Evolutionary conservation across 2,797 vertebrate species (phyloP).

Genomic region (Buphagus erythrorhynchus): DNA sequence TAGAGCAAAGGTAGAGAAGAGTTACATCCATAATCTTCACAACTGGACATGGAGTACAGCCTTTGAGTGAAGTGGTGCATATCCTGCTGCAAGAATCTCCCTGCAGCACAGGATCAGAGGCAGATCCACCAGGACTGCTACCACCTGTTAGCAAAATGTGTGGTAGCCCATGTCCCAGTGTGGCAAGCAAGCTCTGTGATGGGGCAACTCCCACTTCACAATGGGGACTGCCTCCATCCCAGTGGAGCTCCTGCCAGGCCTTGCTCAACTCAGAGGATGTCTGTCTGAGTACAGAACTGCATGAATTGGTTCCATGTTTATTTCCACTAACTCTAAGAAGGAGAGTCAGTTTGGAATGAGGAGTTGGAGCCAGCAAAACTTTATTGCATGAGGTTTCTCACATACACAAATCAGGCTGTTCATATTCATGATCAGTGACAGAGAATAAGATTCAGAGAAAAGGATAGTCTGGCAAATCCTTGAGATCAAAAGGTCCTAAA

Average conservation of each 20-base stretch:
- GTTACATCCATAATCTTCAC: not conserved
- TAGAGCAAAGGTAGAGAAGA: not conserved
- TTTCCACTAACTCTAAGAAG: not conserved
- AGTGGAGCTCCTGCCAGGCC: not conserved
- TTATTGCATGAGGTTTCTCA: not conserved
- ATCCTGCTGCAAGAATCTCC: not conserved
- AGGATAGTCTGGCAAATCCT: not conserved
- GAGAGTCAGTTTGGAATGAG: not conserved
- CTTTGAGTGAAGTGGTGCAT: not conserved
- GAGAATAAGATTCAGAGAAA: not conserved
- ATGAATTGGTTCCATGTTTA: not conserved
- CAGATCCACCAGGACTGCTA: not conserved
- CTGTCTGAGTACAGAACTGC: not conserved
- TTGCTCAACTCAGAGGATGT: not conserved
- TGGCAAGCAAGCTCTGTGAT: not conserved
- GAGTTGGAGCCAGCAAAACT: not conserved
- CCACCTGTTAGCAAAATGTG: not conserved
- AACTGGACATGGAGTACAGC: not conserved
- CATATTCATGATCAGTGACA: not conserved
- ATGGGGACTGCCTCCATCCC: accelerated
- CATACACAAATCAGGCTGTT: not conserved
- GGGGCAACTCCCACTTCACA: not conserved
- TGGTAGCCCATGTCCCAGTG: accelerated
- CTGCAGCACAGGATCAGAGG: not conserved
- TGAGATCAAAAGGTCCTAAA: not conserved